Percentiles rank a stretch among this genome's conserved stretches.
Evolutionary conservation across 1,140 invertebrate genomes (phyloP).

Genomic region (Caerostris extrusa): DNA sequence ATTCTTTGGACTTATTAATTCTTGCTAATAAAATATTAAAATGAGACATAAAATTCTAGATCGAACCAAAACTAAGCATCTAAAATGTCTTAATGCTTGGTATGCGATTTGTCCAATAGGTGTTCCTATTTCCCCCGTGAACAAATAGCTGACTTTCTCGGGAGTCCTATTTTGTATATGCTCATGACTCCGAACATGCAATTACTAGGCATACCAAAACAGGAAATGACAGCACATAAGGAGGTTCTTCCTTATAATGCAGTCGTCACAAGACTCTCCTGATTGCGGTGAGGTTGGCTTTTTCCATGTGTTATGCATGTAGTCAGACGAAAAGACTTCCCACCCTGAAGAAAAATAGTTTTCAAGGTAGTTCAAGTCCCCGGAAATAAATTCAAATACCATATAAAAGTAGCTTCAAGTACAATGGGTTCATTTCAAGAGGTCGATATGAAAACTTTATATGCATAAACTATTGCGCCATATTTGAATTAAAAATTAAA

Average conservation of each 20-base stretch:
- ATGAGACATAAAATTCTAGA: too few relatives aligned
- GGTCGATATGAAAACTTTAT: too few relatives aligned
- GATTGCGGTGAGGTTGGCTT: neutral
- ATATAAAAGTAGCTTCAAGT: too few relatives aligned
- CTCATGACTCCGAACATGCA: neutral
- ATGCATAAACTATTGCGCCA: too few relatives aligned
- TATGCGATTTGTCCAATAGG: neutral
- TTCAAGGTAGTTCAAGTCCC: too few relatives aligned
- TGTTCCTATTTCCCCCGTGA: neutral
- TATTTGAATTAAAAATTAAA: too few relatives aligned
- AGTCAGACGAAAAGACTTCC: neutral
- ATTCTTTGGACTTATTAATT: too few relatives aligned
- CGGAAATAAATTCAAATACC: too few relatives aligned
- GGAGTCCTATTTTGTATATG: neutral
- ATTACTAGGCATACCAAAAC: constrained; percentile 21
- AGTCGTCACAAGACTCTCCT: neutral
- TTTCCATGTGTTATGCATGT: neutral
- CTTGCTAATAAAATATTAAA: too few relatives aligned
- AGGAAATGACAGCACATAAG: constrained; percentile 43
- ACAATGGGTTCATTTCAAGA: too few relatives aligned
- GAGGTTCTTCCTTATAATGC: neutral
- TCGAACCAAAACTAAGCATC: neutral
- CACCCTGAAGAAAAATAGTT: too few relatives aligned
- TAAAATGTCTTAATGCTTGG: neutral
- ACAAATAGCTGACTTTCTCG: neutral